Evolutionary conservation across 1,140 invertebrate genomes (phyloP), one percentile per base, ranked within the genome.

Genomic region (Neuroterus valhalla): DNA sequence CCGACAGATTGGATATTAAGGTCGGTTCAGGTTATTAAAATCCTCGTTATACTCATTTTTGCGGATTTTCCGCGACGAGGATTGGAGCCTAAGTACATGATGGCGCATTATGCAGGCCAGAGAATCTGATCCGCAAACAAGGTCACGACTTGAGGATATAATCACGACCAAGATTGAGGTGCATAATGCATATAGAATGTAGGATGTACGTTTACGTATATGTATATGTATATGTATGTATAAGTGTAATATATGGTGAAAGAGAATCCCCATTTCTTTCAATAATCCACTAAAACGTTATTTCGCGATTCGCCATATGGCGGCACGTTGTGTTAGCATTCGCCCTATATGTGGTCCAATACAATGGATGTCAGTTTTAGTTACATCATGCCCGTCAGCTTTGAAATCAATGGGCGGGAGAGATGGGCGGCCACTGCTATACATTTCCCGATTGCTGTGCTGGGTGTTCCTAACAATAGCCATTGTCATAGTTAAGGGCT

Each of bases 341-440:
- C 44, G 70, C 70, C 70, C 79, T 79, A 68, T 77, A 82, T 78
- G 72, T 77, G 81, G 77, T 77, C 70, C 81, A 76, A 83, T 82
- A 86, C 85, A 85, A 86, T 86, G 81, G 82, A 85, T 78, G 85
- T 85, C 85, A 85, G 85, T 84, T 86, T 85, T 85, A 85, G 84
- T 86, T 86, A 85, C 83, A 84, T 82, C 79, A 85, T 80, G 84
- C 81, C 78, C 84, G 82, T 86, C 84, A 85, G 81, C 82, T 78
- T 84, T 80, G 78, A 81, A 84, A 85, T 86, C 75, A 78, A 68
- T 75, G 77, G 75, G 79, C 71, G 70, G 12, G 55, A 62, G 55
- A 62, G 55, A 62, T 55, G 52, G 52, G 21, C 21, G 52, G 21
- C 21, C 52, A 23, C 21, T 55, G 19, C 52, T 52, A 78, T 75